These are phyloP conservation scores for Pelobates fuscus DNA, from an alignment of 2,113 vertebrate genomes.

Conservation along the genomic window DNA sequence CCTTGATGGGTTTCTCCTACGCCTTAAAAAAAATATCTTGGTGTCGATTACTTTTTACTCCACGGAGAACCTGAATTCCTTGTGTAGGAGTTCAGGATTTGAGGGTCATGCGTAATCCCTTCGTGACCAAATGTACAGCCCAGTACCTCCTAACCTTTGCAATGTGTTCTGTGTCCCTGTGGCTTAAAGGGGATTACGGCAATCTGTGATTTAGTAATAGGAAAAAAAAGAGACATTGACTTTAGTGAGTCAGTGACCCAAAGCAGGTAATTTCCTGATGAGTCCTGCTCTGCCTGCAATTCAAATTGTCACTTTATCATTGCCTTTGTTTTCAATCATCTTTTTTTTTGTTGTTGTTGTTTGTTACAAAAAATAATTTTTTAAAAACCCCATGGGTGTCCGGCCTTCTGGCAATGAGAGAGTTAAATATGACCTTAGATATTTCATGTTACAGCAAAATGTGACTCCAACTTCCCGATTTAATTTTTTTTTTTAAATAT, in stretches of 20 bases:
- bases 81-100: slow-evolving; percentile 12
- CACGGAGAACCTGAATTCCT: slow-evolving; percentile 11
- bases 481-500: too few relatives aligned
- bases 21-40: not conserved
- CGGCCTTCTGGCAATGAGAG: not conserved
- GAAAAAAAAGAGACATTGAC: slow-evolving; percentile 18
- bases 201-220: slow-evolving; percentile 24
- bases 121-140: slow-evolving; percentile 19
- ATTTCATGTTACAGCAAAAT: not conserved
- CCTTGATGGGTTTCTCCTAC: too few relatives aligned
- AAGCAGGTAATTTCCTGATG: slow-evolving; percentile 40
- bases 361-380: not conserved
- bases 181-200: slow-evolving; percentile 35
- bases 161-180: slow-evolving; percentile 25
- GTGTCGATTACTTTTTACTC: slow-evolving; percentile 9
- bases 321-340: not conserved
- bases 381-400: not conserved
- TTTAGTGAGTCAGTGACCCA: slow-evolving; percentile 38
- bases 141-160: slow-evolving; percentile 21
- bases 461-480: too few relatives aligned
- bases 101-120: slow-evolving; percentile 36
- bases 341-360: too few relatives aligned
- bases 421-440: not conserved
- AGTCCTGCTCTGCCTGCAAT: not conserved
- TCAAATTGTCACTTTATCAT: slow-evolving; percentile 15